Conservation (phyloP, 2,888 invertebrate genomes). For the Cryptocheilus praepositus region DNA sequence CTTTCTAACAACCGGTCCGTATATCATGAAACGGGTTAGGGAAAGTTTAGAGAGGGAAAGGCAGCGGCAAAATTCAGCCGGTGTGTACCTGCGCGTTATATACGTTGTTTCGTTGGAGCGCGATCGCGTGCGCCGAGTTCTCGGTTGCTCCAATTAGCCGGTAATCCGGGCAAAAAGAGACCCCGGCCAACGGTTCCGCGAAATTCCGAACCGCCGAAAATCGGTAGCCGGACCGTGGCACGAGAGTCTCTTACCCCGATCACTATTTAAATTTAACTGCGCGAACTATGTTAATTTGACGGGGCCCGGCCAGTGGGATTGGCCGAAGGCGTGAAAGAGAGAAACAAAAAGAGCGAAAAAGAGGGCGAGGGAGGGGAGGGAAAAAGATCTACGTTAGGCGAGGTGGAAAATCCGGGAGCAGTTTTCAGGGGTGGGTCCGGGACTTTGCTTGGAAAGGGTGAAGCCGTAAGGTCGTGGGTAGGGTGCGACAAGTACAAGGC, state of each 20-base stretch:
- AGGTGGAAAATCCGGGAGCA: constrained; percentile 56
- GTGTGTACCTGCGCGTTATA: too few species aligned
- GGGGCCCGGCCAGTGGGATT: constrained; percentile 17
- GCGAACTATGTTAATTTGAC: constrained; percentile 53
- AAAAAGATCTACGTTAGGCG: constrained; percentile 39
- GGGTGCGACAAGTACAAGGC: constrained; percentile 46
- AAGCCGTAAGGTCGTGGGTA: constrained; percentile 31
- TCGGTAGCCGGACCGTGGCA: constrained; percentile 10
- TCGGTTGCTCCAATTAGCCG: constrained; percentile 44
- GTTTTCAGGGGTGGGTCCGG: constrained; percentile 50
- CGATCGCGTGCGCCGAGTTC: constrained; percentile 24
- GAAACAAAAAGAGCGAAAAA: constrained; percentile 1
- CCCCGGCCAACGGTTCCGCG: constrained; percentile 2
- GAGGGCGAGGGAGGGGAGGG: constrained; percentile 25
- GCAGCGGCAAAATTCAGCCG: too few species aligned
- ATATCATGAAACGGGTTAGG: too few species aligned
- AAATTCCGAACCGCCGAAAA: constrained; percentile 29
- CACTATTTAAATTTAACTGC: constrained; percentile 48
- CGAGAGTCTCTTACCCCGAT: constrained; percentile 26
- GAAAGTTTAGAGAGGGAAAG: too few species aligned
- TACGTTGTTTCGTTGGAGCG: background rate
- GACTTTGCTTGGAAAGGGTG: constrained; percentile 45
- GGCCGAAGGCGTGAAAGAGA: constrained; percentile 4
- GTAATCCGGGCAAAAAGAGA: constrained; percentile 42
- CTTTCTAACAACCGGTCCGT: too few species aligned